Evolutionary conservation across 2,113 vertebrate genomes (phyloP).

Genomic region (Tenrec ecaudatus): DNA sequence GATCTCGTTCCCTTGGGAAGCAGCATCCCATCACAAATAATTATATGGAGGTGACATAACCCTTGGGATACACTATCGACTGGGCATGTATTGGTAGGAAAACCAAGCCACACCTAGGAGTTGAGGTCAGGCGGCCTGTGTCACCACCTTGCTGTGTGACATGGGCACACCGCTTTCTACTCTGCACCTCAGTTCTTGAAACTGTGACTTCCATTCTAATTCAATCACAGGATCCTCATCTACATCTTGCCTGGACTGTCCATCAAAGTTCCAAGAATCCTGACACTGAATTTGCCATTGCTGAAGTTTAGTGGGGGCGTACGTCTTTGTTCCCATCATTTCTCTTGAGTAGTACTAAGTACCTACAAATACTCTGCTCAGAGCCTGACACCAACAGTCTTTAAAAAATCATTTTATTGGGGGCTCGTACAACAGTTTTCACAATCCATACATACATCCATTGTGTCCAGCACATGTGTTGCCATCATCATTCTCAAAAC

Average conservation of each 20-base stretch:
- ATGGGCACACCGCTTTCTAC: not conserved
- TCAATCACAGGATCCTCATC: not conserved
- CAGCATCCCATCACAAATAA: not conserved
- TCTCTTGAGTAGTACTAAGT: not conserved
- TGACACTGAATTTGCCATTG: not conserved
- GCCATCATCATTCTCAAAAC: too few species aligned
- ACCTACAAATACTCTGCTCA: not conserved
- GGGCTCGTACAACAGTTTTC: too few species aligned
- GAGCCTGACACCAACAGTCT: too few species aligned
- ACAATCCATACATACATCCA: too few species aligned
- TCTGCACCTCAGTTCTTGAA: not conserved
- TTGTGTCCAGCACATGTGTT: too few species aligned
- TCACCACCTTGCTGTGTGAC: fast-evolving
- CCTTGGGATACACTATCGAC: not conserved
- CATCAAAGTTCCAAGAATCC: not conserved
- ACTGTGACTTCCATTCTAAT: not conserved
- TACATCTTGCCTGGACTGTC: not conserved
- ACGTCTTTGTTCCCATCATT: not conserved
- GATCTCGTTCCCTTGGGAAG: not conserved
- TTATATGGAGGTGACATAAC: not conserved
- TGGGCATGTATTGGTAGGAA: not conserved
- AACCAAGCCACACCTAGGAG: not conserved
- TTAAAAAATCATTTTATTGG: too few species aligned
- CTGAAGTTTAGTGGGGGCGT: not conserved
- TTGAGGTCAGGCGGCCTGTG: not conserved